Conservation (phyloP, 2,888 invertebrate genomes). For the Apodemia mormo region DNA sequence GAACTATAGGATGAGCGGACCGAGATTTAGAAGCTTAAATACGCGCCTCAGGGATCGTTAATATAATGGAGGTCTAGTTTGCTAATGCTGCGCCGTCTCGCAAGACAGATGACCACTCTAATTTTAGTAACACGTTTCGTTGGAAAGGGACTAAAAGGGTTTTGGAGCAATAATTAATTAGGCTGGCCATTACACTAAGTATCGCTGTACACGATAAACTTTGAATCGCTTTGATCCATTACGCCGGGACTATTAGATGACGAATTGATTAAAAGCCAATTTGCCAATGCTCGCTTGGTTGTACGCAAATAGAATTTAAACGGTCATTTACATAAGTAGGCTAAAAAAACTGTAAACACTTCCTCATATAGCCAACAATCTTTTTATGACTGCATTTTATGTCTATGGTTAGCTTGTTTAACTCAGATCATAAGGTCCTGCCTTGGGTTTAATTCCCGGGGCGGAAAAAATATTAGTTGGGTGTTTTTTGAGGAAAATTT, state of each 20-base stretch:
- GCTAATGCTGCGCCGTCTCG: constrained; percentile 47
- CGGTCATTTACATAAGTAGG: neutral
- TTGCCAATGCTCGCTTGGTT: constrained; percentile 11
- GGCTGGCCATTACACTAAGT: constrained; percentile 46
- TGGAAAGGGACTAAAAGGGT: constrained; percentile 65
- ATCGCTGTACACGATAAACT: constrained; percentile 32
- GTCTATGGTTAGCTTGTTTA: too few relatives aligned
- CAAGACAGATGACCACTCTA: constrained; percentile 65
- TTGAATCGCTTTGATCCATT: constrained; percentile 21
- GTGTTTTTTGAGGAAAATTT: too few relatives aligned
- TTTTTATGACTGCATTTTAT: too few relatives aligned
- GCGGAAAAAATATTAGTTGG: too few relatives aligned
- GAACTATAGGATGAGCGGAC: neutral
- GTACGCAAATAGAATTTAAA: neutral
- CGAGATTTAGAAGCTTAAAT: constrained; percentile 2
- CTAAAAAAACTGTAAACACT: neutral
- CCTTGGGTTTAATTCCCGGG: too few relatives aligned
- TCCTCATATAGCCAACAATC: neutral
- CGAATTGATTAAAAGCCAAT: constrained; percentile 12
- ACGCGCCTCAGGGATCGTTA: constrained; percentile 11
- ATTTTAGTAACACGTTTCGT: constrained; percentile 52
- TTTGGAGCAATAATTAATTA: constrained; percentile 71
- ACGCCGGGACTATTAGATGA: constrained; percentile 6
- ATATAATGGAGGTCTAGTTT: constrained; percentile 51
- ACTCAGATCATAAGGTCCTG: too few relatives aligned